These are phyloP conservation scores for Bursaphelenchus okinawaensis DNA, from an alignment of 2,888 invertebrate species.

Conservation along the genomic window DNA sequence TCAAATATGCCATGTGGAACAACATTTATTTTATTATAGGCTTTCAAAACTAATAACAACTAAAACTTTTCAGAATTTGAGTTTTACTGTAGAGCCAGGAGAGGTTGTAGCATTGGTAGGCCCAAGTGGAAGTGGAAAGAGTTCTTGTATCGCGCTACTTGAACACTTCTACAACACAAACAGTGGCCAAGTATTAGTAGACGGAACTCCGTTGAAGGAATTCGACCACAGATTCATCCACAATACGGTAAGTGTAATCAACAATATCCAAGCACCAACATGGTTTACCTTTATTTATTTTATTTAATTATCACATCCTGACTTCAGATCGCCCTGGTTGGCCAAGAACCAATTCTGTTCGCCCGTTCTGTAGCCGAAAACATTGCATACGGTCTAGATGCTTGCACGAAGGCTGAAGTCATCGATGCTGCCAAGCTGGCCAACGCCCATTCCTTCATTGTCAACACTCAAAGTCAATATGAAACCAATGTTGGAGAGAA, in stretches of 20 bases:
- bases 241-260: constrained; percentile 49
- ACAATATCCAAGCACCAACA: too few relatives aligned
- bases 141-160: constrained; percentile 60
- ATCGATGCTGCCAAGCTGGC: constrained; percentile 58
- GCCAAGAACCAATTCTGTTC: constrained; percentile 61
- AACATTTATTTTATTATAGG: too few relatives aligned
- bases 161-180: constrained; percentile 61
- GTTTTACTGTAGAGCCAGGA: constrained; percentile 60
- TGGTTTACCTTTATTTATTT: too few relatives aligned
- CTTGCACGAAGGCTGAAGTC: constrained; percentile 34
- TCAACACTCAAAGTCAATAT: constrained; percentile 58
- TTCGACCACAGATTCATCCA: constrained; percentile 61
- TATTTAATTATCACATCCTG: constrained; percentile 1
- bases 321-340: constrained; percentile 58
- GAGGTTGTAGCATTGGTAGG: constrained; percentile 61
- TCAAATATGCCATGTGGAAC: too few relatives aligned
- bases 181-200: constrained; percentile 59
- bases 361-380: constrained; percentile 58
- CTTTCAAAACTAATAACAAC: neutral
- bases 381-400: constrained; percentile 51
- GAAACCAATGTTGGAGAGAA: constrained; percentile 61
- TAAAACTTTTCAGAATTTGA: constrained; percentile 56
- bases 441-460: constrained; percentile 60
- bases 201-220: constrained; percentile 54
- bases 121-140: constrained; percentile 59